These are phyloP conservation scores for Rhinogobius similis DNA, from an alignment of 2,113 vertebrate species.

Conservation along the genomic window DNA sequence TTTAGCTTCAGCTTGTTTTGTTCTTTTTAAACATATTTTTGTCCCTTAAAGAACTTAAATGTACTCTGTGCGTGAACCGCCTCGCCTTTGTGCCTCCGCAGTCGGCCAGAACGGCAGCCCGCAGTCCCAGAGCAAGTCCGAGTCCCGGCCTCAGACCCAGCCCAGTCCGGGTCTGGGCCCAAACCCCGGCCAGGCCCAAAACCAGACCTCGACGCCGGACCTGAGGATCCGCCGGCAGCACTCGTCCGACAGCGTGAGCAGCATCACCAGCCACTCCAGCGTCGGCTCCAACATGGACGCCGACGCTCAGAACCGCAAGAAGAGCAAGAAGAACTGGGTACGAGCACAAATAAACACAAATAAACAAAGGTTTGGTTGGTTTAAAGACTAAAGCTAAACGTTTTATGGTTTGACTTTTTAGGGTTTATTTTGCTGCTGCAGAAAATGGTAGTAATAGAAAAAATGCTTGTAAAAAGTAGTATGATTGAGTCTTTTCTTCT, in stretches of 20 bases:
- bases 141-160: slow-evolving; percentile 51
- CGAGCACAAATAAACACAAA: slow-evolving; percentile 34
- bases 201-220: slow-evolving; percentile 77
- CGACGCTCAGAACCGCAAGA: slow-evolving; percentile 88
- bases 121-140: slow-evolving; percentile 72
- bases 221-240: slow-evolving; percentile 94
- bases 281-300: slow-evolving; percentile 94
- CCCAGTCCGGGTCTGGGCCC: slow-evolving; percentile 54
- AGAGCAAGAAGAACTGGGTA: slow-evolving; percentile 99
- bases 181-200: background rate
- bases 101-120: slow-evolving; percentile 63
- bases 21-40: too few species aligned
- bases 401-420: too few species aligned
- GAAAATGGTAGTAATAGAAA: too few species aligned
- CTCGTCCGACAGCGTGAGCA: slow-evolving; percentile 97
- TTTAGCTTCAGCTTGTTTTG: too few species aligned
- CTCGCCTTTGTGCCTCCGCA: slow-evolving; percentile 20
- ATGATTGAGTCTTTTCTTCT: too few species aligned
- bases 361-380: too few species aligned
- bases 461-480: too few species aligned
- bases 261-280: slow-evolving; percentile 95
- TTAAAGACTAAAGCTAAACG: too few species aligned
- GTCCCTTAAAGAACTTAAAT: too few species aligned
- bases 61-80: too few species aligned
- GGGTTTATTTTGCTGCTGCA: too few species aligned